phyloP scores from a whole-genome alignment of 2,888 invertebrate species.

The Ennomos erosarius region DNA sequence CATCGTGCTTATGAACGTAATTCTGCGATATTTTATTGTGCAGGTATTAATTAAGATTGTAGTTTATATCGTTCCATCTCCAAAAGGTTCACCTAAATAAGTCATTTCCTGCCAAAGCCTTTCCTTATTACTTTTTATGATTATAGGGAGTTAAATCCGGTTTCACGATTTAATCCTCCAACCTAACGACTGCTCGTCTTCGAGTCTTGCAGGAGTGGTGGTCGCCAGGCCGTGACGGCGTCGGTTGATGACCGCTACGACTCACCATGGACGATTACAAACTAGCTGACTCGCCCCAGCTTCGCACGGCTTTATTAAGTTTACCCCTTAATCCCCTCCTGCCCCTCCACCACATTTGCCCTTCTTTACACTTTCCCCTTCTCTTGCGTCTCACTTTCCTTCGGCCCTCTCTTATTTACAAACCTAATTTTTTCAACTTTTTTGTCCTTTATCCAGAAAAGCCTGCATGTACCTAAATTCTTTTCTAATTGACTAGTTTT shows the following conservation, averaged over 20 bases:
- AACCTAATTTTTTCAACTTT: too few species aligned
- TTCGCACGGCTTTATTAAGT: too few species aligned
- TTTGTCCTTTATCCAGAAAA: too few species aligned
- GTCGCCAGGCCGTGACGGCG: constrained; percentile 56
- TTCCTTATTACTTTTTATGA: constrained; percentile 19
- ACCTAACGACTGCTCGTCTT: constrained; percentile 23
- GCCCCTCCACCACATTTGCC: too few species aligned
- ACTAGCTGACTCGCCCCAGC: constrained; percentile 3
- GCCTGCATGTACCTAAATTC: too few species aligned
- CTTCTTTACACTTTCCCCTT: too few species aligned
- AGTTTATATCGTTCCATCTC: neutral
- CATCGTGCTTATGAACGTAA: neutral
- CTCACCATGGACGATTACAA: constrained; percentile 50
- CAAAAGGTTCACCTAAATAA: constrained; percentile 10
- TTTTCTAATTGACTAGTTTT: too few species aligned
- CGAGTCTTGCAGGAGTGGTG: constrained; percentile 45
- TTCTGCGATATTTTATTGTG: neutral
- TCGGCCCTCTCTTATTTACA: too few species aligned
- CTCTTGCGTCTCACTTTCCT: too few species aligned
- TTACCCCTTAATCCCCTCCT: too few species aligned
- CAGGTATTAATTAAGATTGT: too few species aligned
- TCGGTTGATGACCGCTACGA: constrained; percentile 58
- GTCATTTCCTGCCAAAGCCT: constrained; percentile 14
- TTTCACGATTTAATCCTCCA: constrained; percentile 38
- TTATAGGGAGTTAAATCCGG: constrained; percentile 29